Base-by-base conservation (phyloP, 2,113 vertebrate species). In the Erythrolamprus reginae region DNA sequence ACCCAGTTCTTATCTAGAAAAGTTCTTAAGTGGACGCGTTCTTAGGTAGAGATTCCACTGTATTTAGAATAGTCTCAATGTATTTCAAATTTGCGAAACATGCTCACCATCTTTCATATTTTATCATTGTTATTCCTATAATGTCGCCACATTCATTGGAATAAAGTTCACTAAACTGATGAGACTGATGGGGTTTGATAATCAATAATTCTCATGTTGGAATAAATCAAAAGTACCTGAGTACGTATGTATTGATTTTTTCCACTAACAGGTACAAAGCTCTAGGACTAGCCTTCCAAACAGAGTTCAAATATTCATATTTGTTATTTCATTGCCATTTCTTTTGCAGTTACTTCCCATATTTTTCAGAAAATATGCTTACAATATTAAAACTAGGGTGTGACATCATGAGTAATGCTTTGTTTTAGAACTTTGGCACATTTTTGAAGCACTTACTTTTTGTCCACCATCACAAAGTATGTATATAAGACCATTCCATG, bases 401-500 rank as follows among this genome's bases (percentile, higher is more conserved):
- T 77, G 65, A 17, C 21, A 77, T 38, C 15, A 77, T 38, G 70
- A 42, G 7, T 77, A 77, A 77, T 15, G 1, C 17, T 77, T 42
- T 77, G 9, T 42, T 77, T 77, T 42, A 77, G 33, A 77, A 42
- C 70, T 42, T 42, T 42, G n/a, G 70, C 17, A 87, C 38, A 87
- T 87, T 82, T 45, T 61, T 61, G 33, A 65, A 90, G n/a, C 52
- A 91, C 6, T 0, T 97, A 99, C 99, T 98, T 99, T 99, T 93
- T 98, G 98, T 89, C 97, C 97, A 82, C 95, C 92, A 83, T 98
- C 98, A 97, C 98, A 98, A 93, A 97, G 97, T 77, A 99, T 91
- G 90, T 98, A 99, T 86, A 99, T 96, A 86, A 98, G 96, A 50
- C 99, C 99, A 91, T 96, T 98, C 99, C 99, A 99, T 9, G 99